Percentiles rank a stretch among this genome's conserved stretches.
phyloP scores from a whole-genome alignment of 2,797 vertebrate species.

The Lepus townsendii region DNA sequence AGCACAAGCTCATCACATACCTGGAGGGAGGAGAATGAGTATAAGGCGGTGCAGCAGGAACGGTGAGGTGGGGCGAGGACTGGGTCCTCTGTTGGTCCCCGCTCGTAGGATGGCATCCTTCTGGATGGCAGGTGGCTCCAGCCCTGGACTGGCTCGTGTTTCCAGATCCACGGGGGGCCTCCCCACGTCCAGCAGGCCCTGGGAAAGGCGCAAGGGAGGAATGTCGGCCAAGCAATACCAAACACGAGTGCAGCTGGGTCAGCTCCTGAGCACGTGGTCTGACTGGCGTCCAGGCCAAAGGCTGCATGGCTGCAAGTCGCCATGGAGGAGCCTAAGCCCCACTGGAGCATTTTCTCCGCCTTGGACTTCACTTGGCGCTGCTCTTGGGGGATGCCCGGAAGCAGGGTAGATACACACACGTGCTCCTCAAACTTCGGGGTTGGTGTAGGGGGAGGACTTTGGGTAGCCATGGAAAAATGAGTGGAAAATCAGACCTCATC shows the following conservation, averaged over 20 bases:
- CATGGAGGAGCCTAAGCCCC: constrained; percentile 86
- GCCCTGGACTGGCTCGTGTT: not conserved
- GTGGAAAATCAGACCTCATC: not conserved
- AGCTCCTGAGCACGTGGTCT: constrained; percentile 87
- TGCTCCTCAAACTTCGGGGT: not conserved
- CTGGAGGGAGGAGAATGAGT: not conserved
- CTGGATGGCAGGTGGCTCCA: constrained; percentile 8
- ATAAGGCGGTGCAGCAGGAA: no score
- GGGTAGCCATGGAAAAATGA: not conserved
- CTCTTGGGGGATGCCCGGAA: not conserved
- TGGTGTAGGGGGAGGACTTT: not conserved
- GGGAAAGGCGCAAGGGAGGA: constrained; percentile 90
- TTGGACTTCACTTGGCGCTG: not conserved
- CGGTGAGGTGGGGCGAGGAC: rapidly evolving
- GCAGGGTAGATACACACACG: not conserved
- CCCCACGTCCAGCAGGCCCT: constrained; percentile 90
- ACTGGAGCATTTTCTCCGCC: not conserved
- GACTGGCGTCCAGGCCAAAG: constrained; percentile 91
- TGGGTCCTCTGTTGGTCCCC: not conserved
- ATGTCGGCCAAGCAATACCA: constrained; percentile 95
- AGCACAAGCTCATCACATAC: not conserved
- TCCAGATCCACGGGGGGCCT: constrained; percentile 17
- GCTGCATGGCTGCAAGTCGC: constrained; percentile 93
- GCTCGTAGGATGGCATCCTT: not conserved
- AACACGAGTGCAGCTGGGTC: constrained; percentile 94